A percentile compares a stretch with the other conserved stretches of the same genome.
These are phyloP conservation scores for Antigone vipio DNA, from an alignment of 2,113 vertebrate species.

Conservation along the genomic window DNA sequence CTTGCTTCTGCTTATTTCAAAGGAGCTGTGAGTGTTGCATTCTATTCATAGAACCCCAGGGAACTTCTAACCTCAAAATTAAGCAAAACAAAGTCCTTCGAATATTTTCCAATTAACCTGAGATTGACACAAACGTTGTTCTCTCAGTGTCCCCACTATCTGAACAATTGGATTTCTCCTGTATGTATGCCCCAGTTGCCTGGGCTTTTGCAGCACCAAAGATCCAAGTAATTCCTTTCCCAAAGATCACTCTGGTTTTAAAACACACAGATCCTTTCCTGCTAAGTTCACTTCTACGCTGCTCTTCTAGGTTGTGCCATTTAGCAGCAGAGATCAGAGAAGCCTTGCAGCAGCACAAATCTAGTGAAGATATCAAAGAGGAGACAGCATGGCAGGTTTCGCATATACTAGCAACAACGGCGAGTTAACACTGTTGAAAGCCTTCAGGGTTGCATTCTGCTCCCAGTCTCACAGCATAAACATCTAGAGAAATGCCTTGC, in stretches of 20 bases:
- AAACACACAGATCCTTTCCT: not conserved
- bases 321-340: constrained; percentile 1
- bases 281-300: not conserved
- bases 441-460: not conserved
- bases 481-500: not conserved
- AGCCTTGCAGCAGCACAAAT: not conserved
- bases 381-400: not conserved
- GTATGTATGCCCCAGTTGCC: not conserved
- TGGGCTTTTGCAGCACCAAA: not conserved
- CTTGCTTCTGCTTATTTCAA: constrained; percentile 13
- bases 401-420: not conserved
- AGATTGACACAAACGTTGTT: constrained; percentile 8
- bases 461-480: not conserved
- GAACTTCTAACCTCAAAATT: constrained; percentile 49
- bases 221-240: not conserved
- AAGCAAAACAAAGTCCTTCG: constrained; percentile 44
- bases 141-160: not conserved
- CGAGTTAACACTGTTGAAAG: not conserved
- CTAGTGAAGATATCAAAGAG: constrained; percentile 13
- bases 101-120: constrained; percentile 52
- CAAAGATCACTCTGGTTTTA: not conserved
- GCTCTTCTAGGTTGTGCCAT: not conserved
- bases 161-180: not conserved
- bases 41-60: constrained; percentile 20
- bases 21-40: not conserved